Evolutionary conservation across 2,888 invertebrate genomes (phyloP).

Genomic region (Lasioglossum lativentre): DNA sequence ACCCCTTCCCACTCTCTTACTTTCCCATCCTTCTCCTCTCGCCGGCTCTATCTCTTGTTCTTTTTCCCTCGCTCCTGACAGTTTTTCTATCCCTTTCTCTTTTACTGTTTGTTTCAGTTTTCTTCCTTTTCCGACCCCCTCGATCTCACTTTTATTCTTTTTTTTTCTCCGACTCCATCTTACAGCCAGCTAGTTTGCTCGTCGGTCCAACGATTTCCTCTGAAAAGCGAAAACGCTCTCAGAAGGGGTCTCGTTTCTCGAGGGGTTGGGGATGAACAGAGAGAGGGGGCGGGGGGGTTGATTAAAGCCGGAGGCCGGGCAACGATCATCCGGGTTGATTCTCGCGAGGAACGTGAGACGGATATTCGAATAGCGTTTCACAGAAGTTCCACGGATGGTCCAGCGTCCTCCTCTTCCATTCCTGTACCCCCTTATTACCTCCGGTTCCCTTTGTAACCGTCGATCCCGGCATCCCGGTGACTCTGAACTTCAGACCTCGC

Average conservation of each 20-base stretch:
- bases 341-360: constrained; percentile 1
- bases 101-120: not conserved
- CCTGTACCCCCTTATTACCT: not conserved
- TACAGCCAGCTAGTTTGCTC: not conserved
- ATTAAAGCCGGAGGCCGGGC: not conserved
- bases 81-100: not conserved
- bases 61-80: not conserved
- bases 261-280: too few species aligned
- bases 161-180: not conserved
- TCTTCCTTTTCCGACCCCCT: not conserved
- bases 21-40: not conserved
- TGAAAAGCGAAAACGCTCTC: not conserved
- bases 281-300: not conserved
- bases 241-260: not conserved
- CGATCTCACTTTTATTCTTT: not conserved
- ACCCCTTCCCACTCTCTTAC: not conserved
- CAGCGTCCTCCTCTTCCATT: not conserved
- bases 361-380: constrained; percentile 6
- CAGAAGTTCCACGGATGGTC: not conserved
- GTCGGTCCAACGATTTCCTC: not conserved
- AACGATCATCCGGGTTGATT: constrained; percentile 29
- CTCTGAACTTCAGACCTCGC: constrained; percentile 2
- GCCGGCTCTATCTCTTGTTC: not conserved
- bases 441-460: not conserved
- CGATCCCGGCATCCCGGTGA: not conserved